Evolutionary conservation across 2,888 invertebrate species (phyloP), one percentile per base, ranked within the genome.

Genomic region (Tetramorium bicarinatum): DNA sequence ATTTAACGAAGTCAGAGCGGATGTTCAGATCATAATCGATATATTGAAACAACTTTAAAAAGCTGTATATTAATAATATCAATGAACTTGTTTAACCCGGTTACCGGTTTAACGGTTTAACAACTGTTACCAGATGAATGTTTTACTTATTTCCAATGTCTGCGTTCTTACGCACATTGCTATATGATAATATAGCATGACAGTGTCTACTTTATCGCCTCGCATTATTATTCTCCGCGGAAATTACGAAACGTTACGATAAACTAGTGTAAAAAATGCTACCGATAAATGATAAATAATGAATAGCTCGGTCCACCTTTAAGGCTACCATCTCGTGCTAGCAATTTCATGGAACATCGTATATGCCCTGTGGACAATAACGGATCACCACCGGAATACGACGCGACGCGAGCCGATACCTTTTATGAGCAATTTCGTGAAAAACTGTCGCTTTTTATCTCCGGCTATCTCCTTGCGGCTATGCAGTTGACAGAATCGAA

Each of bases 261-360:
- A 44, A 67, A 56, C 47, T n/a, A 18, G 2, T n/a, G 15, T 49
- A 38, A 41, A 54, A 54, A 54, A 66, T 25, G 9, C 25, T 15
- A 18, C 3, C 34, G 21, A 59, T 21, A 66, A 66, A 15, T 54
- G 21, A 69, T 79, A 59, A 69, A 69, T 80, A 59, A 71, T 67
- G 54, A 13, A 69, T 69, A 38, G 21, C 44, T 29, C 29, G 44
- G 21, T 54, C 44, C 67, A 47, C 34, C 44, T 29, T 18, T 56
- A 44, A 41, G n/a, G 7, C 29, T 34, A 38, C 18, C 59, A 47
- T 69, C 69, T 69, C 59, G 79, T 34, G 56, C 79, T 71, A 47
- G 47, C 71, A 80, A 80, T 80, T 80, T 80, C 79, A 59, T 47
- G 59, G 71, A 71, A 59, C 71, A 38, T 80, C 59, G 56, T 21